Conservation (phyloP, 2,888 invertebrate genomes). For the Oconnorella tubifera region DNA sequence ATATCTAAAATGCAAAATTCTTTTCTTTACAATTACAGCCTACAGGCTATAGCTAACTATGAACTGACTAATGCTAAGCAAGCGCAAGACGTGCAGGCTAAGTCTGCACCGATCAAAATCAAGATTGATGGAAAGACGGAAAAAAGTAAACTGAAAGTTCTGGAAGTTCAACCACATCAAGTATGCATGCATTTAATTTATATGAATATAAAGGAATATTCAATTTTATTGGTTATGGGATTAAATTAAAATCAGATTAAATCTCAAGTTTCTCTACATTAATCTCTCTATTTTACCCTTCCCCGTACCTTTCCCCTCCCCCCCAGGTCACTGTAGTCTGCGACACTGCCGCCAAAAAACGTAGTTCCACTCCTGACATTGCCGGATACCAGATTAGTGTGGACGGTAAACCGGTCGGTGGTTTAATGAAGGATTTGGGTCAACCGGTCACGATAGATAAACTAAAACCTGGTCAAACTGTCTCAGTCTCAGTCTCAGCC, state of each 20-base stretch:
- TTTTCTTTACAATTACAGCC: conserved; percentile 34
- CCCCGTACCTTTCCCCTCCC: too few relatives aligned
- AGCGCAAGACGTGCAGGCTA: conserved; percentile 50
- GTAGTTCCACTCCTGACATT: conserved; percentile 43
- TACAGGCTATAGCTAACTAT: conserved; percentile 54
- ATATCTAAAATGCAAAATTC: neutral
- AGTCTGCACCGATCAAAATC: conserved; percentile 44
- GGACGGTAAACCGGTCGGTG: conserved; percentile 50
- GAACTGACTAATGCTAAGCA: conserved; percentile 44
- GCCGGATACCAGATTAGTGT: conserved; percentile 52
- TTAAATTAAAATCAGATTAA: too few relatives aligned
- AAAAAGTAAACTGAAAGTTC: neutral
- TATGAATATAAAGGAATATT: too few relatives aligned
- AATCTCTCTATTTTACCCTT: too few relatives aligned
- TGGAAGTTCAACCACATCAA: neutral
- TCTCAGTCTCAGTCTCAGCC: conserved; percentile 47
- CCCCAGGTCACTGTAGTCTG: conserved; percentile 50
- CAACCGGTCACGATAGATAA: conserved; percentile 51
- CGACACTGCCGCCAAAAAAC: conserved; percentile 43
- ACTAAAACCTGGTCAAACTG: conserved; percentile 45
- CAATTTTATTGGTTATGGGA: too few relatives aligned
- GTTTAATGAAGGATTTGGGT: conserved; percentile 41
- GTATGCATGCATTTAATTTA: too few relatives aligned
- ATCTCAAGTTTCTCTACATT: too few relatives aligned
- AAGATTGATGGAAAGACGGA: neutral